These are phyloP conservation scores for Acipenser ruthenus DNA, from an alignment of 2,797 vertebrate species.

Conservation along the genomic window DNA sequence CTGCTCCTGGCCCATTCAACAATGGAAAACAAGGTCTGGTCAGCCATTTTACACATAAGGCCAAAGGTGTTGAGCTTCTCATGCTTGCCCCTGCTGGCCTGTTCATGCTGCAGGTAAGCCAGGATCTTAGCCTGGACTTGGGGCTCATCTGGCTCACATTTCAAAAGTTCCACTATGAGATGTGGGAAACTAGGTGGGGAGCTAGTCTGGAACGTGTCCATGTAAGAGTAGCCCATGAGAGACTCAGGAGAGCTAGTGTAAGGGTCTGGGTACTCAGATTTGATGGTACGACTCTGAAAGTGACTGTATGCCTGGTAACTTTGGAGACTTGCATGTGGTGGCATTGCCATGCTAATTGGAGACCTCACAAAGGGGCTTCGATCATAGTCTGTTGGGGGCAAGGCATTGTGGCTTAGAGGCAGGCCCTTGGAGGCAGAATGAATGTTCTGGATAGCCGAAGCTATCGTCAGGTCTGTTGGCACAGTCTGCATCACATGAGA, in stretches of 20 bases:
- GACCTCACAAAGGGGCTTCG: slow-evolving; percentile 93
- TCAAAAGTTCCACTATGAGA: slow-evolving; percentile 90
- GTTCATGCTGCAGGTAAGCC: slow-evolving; percentile 91
- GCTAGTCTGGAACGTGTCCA: slow-evolving; percentile 81
- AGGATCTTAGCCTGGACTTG: slow-evolving; percentile 93
- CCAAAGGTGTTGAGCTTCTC: slow-evolving; percentile 96
- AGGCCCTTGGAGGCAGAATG: slow-evolving; percentile 93
- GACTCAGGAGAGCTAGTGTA: slow-evolving; percentile 95
- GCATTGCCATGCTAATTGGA: slow-evolving; percentile 96
- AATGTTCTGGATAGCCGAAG: slow-evolving; percentile 93
- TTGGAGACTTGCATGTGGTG: slow-evolving; percentile 84
- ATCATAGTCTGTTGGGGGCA: slow-evolving; percentile 94
- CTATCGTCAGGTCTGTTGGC: slow-evolving; percentile 90
- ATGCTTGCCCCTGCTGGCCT: slow-evolving; percentile 84
- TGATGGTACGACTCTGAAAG: slow-evolving; percentile 93
- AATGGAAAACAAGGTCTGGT: slow-evolving; percentile 97
- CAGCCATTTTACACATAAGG: slow-evolving; percentile 98
- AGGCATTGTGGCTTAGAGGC: slow-evolving; percentile 87
- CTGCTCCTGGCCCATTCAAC: slow-evolving; percentile 98
- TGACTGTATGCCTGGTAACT: slow-evolving; percentile 90
- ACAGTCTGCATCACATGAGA: slow-evolving; percentile 94
- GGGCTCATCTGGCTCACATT: slow-evolving; percentile 94
- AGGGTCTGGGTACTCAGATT: slow-evolving; percentile 95
- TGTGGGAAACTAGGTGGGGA: slow-evolving; percentile 90
- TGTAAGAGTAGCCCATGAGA: slow-evolving; percentile 89